Base-by-base conservation (phyloP, 2,113 vertebrate species). In the Amblyornis subalaris region DNA sequence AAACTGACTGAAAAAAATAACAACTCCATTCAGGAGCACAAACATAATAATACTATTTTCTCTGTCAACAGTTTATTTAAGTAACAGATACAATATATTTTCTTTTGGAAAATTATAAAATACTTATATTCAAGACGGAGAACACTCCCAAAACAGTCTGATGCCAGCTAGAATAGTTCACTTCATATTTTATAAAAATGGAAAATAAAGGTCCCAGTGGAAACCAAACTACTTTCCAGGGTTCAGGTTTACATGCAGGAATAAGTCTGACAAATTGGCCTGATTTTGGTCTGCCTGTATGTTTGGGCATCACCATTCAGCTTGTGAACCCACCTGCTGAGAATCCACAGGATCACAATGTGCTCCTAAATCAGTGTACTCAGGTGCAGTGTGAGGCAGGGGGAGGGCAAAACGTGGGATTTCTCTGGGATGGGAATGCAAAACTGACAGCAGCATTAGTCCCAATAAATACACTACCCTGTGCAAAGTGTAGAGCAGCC, bases 51-150 rank as follows among this genome's bases (percentile, higher is more conserved):
- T 71, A 72, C 31, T 95, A 84, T 80, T 93, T 94, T 85, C 31
- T 93, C 65, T 93, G 38, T 69, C 26, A 89, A 69, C 84, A 55
- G 62, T 74, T 88, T 82, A 47, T 93, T 94, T 96, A 90, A 28
- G 64, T 91, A 97, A 83, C 74, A 95, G 84, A 95, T 79, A 60
- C 25, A 47, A 89, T 89, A 66, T 88, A 81, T 94, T 88, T 89
- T 93, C 92, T 95, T 96, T 84, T 76, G 53, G 65, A 88, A 95
- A 95, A 89, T 64, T 88, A 51, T 28, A 47, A 89, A 90, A 85
- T 81, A 87, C 71, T 84, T 93, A 88, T 93, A 96, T 96, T 94
- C 83, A 86, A 81, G 85, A 89, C n/a, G 70, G 92, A 95, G 36
- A 82, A 84, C 57, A 67, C 85, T 96, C 65, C 58, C 14, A 2